Conservation (phyloP, 2,888 invertebrate genomes). For the Eupithecia abbreviata region DNA sequence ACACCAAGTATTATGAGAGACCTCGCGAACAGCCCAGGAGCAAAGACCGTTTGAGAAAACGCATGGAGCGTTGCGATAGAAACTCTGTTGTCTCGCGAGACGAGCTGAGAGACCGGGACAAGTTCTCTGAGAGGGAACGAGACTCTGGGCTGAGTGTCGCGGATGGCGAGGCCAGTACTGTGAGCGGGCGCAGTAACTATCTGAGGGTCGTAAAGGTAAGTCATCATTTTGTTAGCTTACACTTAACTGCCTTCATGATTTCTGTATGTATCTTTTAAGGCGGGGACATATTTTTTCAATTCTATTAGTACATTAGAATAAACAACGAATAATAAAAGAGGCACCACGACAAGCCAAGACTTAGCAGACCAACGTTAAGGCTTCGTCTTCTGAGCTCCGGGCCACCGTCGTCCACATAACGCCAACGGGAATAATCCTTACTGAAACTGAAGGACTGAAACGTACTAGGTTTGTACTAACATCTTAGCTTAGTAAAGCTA, state of each 20-base stretch:
- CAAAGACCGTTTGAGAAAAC: constrained; percentile 58
- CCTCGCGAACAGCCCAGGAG: constrained; percentile 47
- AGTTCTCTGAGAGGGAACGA: constrained; percentile 70
- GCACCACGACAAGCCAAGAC: no score
- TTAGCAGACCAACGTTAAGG: no score
- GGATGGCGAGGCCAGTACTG: constrained; percentile 71
- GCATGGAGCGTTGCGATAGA: constrained; percentile 65
- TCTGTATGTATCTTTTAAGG: not conserved
- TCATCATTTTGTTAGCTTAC: not conserved
- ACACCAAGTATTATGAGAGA: constrained; percentile 63
- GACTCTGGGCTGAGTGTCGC: constrained; percentile 76
- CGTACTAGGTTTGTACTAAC: no score
- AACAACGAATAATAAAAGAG: no score
- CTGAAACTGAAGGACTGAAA: no score
- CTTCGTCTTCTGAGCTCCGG: no score
- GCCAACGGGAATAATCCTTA: no score
- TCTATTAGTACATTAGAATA: no score
- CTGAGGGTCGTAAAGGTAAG: constrained; percentile 72
- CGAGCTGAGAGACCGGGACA: constrained; percentile 63
- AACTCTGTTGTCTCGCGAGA: constrained; percentile 67
- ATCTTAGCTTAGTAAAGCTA: no score
- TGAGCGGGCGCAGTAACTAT: constrained; percentile 73
- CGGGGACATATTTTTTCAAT: no score
- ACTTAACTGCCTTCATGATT: not conserved
- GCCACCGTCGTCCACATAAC: no score